Evolutionary conservation across 35 echinoderm and acorn worm genomes (phyloP), one percentile per base, ranked within the genome.

Genomic region (Ophioderma brevispina): DNA sequence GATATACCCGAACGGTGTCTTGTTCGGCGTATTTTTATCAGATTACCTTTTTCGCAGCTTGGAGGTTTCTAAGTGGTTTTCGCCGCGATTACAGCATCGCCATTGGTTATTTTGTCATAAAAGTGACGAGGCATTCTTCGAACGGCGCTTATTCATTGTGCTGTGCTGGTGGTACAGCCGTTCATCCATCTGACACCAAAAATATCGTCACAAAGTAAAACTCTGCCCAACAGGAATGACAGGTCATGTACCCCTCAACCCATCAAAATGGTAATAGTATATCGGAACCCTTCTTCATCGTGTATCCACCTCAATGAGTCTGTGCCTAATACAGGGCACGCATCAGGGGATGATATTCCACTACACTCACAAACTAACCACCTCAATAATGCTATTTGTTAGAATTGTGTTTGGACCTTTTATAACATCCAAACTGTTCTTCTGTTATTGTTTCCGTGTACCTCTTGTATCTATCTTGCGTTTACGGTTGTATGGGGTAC

Each of bases 11-110:
- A 0, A 25, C 86, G n/a, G 92, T 21, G 88, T 94, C 4, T 31
- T 86, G 1, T 89, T 90, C 43, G n/a, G 87, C 86, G 38, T 94
- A 89, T 46, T 28, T 89, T 0, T 94, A 90, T 34, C 92, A 94
- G 77, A 80, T 94, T 25, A 94, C 92, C 4, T 94, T 94, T 76
- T 94, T 94, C 33, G 92, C 40, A n/a, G 92, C 92, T 8, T 89
- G 81, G 30, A 94, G 90, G 92, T 80, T 78, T 14, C 42, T 89
- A 11, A 80, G 42, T 55, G 92, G 92, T n/a, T 25, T 64, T 13
- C 35, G 88, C 35, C 87, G 90, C 50, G 76, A 36, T 0, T 21
- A 39, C 1, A 85, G n/a, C n/a, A 94, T 41, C 40, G 87, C 4
- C 82, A 94, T 76, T 88, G 87, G 32, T 39, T 55, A 10, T 84